Evolutionary conservation across 2,888 invertebrate genomes (phyloP), one percentile per base, ranked within the genome.

Genomic region (Bellardia bayeri): DNA sequence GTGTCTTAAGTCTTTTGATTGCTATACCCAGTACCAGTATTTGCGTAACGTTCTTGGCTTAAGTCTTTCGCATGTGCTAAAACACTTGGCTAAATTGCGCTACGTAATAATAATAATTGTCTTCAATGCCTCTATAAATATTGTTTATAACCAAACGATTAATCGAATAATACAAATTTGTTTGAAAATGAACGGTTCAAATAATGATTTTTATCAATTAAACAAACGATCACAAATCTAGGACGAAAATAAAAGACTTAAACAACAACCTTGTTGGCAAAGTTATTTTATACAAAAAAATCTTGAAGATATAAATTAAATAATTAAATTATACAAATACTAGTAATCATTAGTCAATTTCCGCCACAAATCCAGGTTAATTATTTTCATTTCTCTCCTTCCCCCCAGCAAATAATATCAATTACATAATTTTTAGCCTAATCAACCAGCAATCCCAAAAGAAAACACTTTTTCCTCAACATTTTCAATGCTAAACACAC

Each of bases 1-100:
- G 68, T 23, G 14, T 49, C 54, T 82, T 76, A 63, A 82, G 42
- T 69, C 33, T 51, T 82, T 69, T 69, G 42, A 23, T 75, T 58
- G 9, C 45, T 45, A 23, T 23, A 23, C 23, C 23, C 23, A 23
- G 40, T 56, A 14, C 11, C 23, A 16, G 7, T n/a, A 14, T 66
- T 54, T 54, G 9, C 42, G 40, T 58, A 49, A 58, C 30, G 16
- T n/a, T n/a, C 4, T 9, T 64, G 33, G 63, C 63, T 37, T 64
- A 40, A 64, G 63, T 16, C n/a, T 40, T 64, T 64, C 37, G 51
- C n/a, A n/a, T 51, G 51, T 51, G 14, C 9, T 51, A n/a, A 11
- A 45, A 45, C 45, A 45, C 45, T 45, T 51, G n/a, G 51, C n/a
- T n/a, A 51, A 51, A 51, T 51, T 51, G 51, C n/a, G n/a, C 3